Evolutionary conservation across 1,140 invertebrate species (phyloP), one percentile per base, ranked within the genome.

Genomic region (Bombus waltoni): DNA sequence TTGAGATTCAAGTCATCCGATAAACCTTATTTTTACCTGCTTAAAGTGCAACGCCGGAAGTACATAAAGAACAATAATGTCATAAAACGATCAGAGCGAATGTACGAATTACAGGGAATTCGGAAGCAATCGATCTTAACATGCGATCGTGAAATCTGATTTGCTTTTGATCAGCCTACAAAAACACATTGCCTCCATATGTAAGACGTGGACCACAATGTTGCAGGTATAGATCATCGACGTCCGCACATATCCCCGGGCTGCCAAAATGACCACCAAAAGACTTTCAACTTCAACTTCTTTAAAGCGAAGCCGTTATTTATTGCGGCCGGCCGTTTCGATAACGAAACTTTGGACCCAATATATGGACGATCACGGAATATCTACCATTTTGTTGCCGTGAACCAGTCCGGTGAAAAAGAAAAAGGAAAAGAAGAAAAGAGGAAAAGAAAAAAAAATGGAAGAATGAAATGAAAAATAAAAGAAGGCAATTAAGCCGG

Each of bases 191-290:
- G n/a, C 11, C 13, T 25, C 38, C 32, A 28, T 62, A 42, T n/a
- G 53, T 18, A 28, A 59, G 47, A 28, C 11, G 22, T n/a, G 70
- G 70, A 18, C 22, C 71, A 62, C 81, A 75, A 75, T 82, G 72
- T 75, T 75, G 57, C 72, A 38, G 81, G 73, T 66, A n/a, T 75
- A 82, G 72, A 75, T 82, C 81, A 82, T 62, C 57, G 18, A 70
- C 68, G 18, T 57, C 66, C 47, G 10, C 25, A 25, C n/a, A 22
- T 47, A 65, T 15, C 70, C 66, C 0, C 40, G 3, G 32, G 71
- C 57, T 22, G 25, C 32, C 3, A 82, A 82, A 82, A 73, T 81
- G 42, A 81, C 47, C 28, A 75, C 15, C 57, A 28, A 65, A 47
- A 44, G 57, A 18, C n/a, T 40, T n/a, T 82, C 42, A 74, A 65